Base-by-base conservation (phyloP, 1,140 invertebrate genomes). In the Trichogramma pretiosum region DNA sequence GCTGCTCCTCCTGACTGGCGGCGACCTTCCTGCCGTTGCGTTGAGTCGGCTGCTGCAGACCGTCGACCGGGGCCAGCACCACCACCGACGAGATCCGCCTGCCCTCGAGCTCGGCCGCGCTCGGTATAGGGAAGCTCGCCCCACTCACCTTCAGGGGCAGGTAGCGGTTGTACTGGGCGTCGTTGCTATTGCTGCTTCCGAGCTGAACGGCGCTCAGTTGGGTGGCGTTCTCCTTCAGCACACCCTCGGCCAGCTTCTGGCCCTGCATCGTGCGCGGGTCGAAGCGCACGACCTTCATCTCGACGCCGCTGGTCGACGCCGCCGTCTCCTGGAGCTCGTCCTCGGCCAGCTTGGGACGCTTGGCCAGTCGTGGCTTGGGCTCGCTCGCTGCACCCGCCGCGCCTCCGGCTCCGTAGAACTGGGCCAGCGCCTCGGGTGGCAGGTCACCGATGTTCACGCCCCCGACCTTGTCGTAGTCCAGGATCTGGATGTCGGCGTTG, bases 381-480 rank as follows among this genome's bases (percentile, higher is more conserved):
- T 83, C 83, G 56, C 83, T 85, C 32, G 79, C 78, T 3, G 68
- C 64, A 1, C 68, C 61, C 44, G 82, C 75, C 3, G 72, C 82
- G 43, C 83, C 83, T 23, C 84, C 86, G 10, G 83, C 83, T 14
- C 82, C 79, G 56, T 87, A 88, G 60, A 89, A 87, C 61, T 89
- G 87, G 17, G 84, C 85, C 43, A 90, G 63, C 45, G 89, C 87
- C 61, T 89, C 86, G 10, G 87, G 85, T n/a, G 87, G 85, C 38
- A 90, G 65, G 50, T 83, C 86, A 53, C 89, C 86, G 35, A 89
- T 74, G 8, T 85, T 79, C 46, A 87, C 89, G 56, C 88, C 87
- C n/a, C 87, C 87, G 24, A 89, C 80, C 73, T 91, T 90, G 59
- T 89, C 87, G 53, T 88, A 89, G 65, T 89, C 85, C 24, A 89